Evolutionary conservation across 2,797 vertebrate species (phyloP).

Genomic region (Rhyacichthys aspro): DNA sequence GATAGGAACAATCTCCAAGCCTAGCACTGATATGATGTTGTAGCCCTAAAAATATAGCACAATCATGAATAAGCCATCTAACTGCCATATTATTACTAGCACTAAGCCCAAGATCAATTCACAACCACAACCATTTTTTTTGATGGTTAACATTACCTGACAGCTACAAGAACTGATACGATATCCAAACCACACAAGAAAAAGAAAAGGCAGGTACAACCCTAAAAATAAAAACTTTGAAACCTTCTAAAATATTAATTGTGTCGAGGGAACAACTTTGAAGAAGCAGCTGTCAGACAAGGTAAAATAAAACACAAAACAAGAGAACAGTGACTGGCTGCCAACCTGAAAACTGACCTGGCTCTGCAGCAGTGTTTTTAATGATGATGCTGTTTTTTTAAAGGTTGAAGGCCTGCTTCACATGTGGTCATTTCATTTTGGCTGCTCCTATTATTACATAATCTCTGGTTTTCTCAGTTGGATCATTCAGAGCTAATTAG

Average conservation of each 20-base stretch:
- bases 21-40: constrained; percentile 94
- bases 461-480: constrained; percentile 12
- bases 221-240: constrained; percentile 12
- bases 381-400: neutral
- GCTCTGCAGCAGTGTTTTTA: constrained; percentile 2
- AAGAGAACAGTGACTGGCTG: neutral
- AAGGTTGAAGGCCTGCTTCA: neutral
- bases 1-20: constrained; percentile 92
- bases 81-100: neutral
- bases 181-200: constrained; percentile 4
- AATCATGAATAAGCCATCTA: constrained; percentile 2
- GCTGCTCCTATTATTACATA: constrained; percentile 27
- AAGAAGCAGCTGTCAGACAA: neutral
- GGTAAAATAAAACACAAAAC: constrained; percentile 14
- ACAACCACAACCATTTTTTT: neutral
- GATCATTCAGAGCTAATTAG: constrained; percentile 46
- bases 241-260: constrained; percentile 20
- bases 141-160: neutral
- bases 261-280: neutral
- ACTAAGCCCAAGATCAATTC: neutral
- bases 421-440: constrained; percentile 7
- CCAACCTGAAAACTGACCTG: neutral
- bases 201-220: neutral
- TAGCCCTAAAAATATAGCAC: constrained; percentile 81
- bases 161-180: constrained; percentile 1